Evolutionary conservation across 2,797 vertebrate genomes (phyloP).

Genomic region (Enteromius afrohamiltoni): DNA sequence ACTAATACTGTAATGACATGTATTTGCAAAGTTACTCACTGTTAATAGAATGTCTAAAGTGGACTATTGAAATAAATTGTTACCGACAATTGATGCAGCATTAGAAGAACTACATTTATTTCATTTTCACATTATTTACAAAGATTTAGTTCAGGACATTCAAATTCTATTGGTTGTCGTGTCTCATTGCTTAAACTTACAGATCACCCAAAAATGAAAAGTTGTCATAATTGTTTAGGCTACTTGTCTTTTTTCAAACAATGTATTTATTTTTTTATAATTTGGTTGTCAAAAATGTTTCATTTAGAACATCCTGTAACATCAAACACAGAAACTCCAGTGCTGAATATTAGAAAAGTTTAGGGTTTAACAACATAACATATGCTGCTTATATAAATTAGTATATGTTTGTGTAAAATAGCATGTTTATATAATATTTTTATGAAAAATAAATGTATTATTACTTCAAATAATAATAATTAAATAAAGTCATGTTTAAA

Average conservation of each 20-base stretch:
- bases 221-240: neutral
- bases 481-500: neutral
- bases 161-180: neutral
- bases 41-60: too few species aligned
- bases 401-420: neutral
- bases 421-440: neutral
- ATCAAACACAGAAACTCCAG: neutral
- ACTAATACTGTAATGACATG: too few species aligned
- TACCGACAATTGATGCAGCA: too few species aligned
- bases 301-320: neutral
- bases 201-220: neutral
- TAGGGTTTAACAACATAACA: neutral
- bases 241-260: neutral
- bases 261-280: too few species aligned
- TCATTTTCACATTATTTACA: too few species aligned
- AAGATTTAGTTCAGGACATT: too few species aligned
- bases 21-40: too few species aligned
- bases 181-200: neutral
- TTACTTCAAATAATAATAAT: neutral
- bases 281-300: neutral
- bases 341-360: neutral
- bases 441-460: neutral
- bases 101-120: too few species aligned
- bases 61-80: too few species aligned
- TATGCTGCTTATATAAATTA: neutral